Conservation (phyloP, 1,140 invertebrate genomes). For the Drosophila jambulina region DNA sequence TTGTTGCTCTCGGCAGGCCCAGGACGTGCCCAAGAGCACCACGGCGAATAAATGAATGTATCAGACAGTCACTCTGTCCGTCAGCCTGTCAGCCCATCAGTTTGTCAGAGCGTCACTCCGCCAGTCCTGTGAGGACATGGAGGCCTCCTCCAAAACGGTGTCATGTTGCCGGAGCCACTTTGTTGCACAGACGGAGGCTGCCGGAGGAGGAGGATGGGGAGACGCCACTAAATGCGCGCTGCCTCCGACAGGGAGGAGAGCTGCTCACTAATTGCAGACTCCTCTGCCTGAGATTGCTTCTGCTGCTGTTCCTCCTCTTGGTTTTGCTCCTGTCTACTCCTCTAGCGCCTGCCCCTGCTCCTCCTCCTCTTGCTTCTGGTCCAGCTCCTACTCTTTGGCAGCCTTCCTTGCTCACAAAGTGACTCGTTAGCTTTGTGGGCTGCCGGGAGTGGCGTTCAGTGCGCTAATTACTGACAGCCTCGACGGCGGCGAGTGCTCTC, state of each 20-base stretch:
- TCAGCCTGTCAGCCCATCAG: slow-evolving; percentile 40
- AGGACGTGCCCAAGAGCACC: slow-evolving; percentile 71
- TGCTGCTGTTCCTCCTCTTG: slow-evolving; percentile 1
- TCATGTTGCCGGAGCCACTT: slow-evolving; percentile 73
- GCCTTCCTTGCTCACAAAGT: slow-evolving; percentile 69
- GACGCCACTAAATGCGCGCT: slow-evolving; percentile 71
- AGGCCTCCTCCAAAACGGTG: slow-evolving; percentile 54
- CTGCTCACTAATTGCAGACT: slow-evolving; percentile 76
- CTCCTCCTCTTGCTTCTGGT: background rate
- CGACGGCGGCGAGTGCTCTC: slow-evolving; percentile 55
- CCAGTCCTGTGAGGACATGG: slow-evolving; percentile 19
- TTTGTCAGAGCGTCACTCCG: slow-evolving; percentile 29
- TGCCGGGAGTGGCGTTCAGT: slow-evolving; percentile 52
- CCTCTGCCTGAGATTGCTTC: slow-evolving; percentile 40
- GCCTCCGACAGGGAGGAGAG: slow-evolving; percentile 44
- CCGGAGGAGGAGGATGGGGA: background rate
- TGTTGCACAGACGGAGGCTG: slow-evolving; percentile 41
- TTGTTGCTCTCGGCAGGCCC: slow-evolving; percentile 42
- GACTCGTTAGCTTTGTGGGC: slow-evolving; percentile 74
- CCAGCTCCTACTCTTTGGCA: background rate
- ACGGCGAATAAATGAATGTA: slow-evolving; percentile 57
- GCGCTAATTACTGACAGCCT: slow-evolving; percentile 76
- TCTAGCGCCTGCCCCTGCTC: background rate
- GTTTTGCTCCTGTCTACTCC: background rate
- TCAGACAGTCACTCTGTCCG: slow-evolving; percentile 52